These are phyloP conservation scores for Phengaris alcon DNA, from an alignment of 2,888 invertebrate species.

Conservation along the genomic window DNA sequence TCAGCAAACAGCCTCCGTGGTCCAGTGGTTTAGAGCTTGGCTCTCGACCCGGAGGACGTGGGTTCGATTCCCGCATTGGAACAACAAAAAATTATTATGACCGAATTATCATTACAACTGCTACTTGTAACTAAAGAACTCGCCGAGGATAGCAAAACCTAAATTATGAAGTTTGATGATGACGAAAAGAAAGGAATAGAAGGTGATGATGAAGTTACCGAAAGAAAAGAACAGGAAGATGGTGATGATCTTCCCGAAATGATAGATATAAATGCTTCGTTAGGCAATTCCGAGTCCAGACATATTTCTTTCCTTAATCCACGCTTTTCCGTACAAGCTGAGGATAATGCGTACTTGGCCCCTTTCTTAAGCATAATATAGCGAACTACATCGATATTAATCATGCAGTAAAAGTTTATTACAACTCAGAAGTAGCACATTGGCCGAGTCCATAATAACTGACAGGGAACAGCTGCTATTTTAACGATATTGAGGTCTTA, in stretches of 20 bases:
- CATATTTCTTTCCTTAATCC: neutral
- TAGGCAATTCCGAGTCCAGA: neutral
- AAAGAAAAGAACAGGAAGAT: neutral
- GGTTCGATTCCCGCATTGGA: no score
- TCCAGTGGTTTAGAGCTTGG: neutral
- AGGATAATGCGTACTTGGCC: neutral
- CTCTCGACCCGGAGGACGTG: no score
- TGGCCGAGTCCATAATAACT: neutral
- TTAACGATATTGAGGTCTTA: neutral
- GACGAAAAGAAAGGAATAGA: no score
- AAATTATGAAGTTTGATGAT: no score
- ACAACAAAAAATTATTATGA: no score
- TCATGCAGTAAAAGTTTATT: neutral
- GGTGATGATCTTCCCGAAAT: neutral
- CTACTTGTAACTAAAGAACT: neutral
- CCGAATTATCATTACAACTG: neutral
- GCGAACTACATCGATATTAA: neutral
- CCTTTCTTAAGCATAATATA: neutral
- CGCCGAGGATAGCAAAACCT: no score
- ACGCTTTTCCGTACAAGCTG: neutral
- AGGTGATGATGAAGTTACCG: neutral
- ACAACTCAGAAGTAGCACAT: neutral
- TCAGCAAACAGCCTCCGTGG: no score
- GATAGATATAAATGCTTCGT: neutral
- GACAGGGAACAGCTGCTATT: neutral